Conservation (phyloP, 2,888 invertebrate species). For the Mimumesa dahlbomi region DNA sequence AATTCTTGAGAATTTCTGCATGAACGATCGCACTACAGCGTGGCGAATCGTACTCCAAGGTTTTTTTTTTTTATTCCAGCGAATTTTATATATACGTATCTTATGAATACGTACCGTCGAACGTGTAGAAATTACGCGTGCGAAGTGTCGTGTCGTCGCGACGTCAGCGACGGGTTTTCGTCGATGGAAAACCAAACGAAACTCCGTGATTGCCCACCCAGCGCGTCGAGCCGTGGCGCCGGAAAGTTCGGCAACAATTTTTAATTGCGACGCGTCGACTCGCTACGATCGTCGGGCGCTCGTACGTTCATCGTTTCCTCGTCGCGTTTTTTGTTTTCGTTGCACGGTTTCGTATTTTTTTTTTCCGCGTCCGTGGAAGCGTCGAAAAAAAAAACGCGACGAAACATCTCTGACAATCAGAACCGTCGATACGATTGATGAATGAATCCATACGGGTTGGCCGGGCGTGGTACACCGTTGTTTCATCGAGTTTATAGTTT, state of each 20-base stretch:
- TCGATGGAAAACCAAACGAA: constrained; percentile 16
- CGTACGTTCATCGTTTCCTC: constrained; percentile 36
- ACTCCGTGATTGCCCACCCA: constrained; percentile 28
- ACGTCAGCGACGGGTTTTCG: not conserved
- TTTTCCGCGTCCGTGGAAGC: constrained; percentile 54
- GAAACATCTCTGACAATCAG: constrained; percentile 54
- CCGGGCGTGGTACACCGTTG: constrained; percentile 17
- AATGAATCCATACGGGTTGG: constrained; percentile 50
- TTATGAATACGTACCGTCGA: too few relatives aligned
- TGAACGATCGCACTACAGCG: too few relatives aligned
- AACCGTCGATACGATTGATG: constrained; percentile 60
- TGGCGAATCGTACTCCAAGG: too few relatives aligned
- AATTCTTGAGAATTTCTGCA: too few relatives aligned
- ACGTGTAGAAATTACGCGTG: not conserved
- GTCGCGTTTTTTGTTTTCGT: constrained; percentile 32
- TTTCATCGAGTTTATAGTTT: constrained; percentile 43
- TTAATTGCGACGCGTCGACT: constrained; percentile 61
- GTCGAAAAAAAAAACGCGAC: constrained; percentile 50
- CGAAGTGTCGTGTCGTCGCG: not conserved
- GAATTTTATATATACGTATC: too few relatives aligned
- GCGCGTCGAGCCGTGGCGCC: constrained; percentile 18
- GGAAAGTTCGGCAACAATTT: constrained; percentile 64
- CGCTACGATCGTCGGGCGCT: constrained; percentile 35
- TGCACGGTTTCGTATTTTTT: constrained; percentile 51
- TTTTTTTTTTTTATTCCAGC: too few relatives aligned